phyloP scores from a whole-genome alignment of 2,113 vertebrate species.

The Crotalus horridus region DNA sequence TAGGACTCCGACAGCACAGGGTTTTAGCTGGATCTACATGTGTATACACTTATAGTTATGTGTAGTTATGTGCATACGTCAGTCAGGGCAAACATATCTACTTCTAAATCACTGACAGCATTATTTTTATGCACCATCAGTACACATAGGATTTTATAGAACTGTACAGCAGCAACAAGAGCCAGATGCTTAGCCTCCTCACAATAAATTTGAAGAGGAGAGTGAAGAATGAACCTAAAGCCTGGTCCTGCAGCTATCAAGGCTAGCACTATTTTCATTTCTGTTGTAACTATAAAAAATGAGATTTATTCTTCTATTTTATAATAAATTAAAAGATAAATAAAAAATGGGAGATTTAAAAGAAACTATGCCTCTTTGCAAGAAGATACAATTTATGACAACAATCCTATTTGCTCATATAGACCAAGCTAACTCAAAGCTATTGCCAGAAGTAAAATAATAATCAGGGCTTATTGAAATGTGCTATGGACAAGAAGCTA shows the following conservation, averaged over 20 bases:
- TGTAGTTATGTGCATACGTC: not conserved
- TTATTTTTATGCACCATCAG: not conserved
- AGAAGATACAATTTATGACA: not conserved
- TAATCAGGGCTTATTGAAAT: not conserved
- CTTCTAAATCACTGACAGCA: not conserved
- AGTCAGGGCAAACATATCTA: not conserved
- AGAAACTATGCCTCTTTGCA: not conserved
- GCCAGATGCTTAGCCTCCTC: not conserved
- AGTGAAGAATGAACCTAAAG: not conserved
- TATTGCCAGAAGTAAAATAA: not conserved
- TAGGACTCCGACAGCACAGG: not conserved
- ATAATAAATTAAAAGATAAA: not conserved
- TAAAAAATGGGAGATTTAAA: not conserved
- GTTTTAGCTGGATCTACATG: not conserved
- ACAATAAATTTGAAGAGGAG: not conserved
- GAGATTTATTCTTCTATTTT: not conserved
- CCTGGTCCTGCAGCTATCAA: not conserved
- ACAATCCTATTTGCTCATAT: not conserved
- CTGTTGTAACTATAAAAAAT: not conserved
- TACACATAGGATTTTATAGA: not conserved
- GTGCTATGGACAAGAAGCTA: not conserved
- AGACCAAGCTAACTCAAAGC: not conserved
- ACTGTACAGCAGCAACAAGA: not conserved
- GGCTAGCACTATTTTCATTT: not conserved
- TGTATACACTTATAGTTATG: not conserved